Base-by-base conservation (phyloP, 2,113 vertebrate genomes). In the Dolichallabes microphthalmus region DNA sequence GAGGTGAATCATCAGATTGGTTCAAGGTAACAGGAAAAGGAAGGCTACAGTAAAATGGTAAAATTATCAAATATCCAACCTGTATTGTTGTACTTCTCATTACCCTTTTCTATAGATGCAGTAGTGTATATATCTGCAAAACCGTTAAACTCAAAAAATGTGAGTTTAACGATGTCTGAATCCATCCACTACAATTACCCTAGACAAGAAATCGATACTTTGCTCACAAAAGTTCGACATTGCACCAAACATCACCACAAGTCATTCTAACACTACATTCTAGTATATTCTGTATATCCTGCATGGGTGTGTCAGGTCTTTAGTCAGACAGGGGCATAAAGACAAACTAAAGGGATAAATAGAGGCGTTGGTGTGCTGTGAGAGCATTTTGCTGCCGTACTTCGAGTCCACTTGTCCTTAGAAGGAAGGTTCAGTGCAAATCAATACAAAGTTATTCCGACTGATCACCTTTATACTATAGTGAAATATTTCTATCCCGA, bases 361-460 rank as follows among this genome's bases (percentile, higher is more conserved):
- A 2, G n/a, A n/a, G 71, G 71, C 50, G 19, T 2, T 27, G 25
- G 17, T 9, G n/a, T 17, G 15, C n/a, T 3, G 25, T 27, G 25
- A n/a, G 50, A 53, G 73, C 14, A 53, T 76, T 55, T 55, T 55
- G 6, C n/a, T 76, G 52, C n/a, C 74, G 1, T 30, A 52, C 74
- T 10, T 55, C 27, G n/a, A 7, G 25, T 76, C 52, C 25, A 15
- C 11, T 53, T 75, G 50, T 75, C 45, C 25, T 53, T 76, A 55
- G 52, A 76, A 3, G 1, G 6, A 55, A 76, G 52, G 52, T 50
- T 55, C 74, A 55, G 74, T 75, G 52, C 75, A 57, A 78, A 57
- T 78, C 75, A 35, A 58, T 58, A 78, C n/a, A 55, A 13, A 50
- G n/a, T 77, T 57, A 57, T 77, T 78, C 19, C 32, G 75, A 57